Evolutionary conservation across 2,888 invertebrate species (phyloP).

Genomic region (Chrysomela aeneicollis): DNA sequence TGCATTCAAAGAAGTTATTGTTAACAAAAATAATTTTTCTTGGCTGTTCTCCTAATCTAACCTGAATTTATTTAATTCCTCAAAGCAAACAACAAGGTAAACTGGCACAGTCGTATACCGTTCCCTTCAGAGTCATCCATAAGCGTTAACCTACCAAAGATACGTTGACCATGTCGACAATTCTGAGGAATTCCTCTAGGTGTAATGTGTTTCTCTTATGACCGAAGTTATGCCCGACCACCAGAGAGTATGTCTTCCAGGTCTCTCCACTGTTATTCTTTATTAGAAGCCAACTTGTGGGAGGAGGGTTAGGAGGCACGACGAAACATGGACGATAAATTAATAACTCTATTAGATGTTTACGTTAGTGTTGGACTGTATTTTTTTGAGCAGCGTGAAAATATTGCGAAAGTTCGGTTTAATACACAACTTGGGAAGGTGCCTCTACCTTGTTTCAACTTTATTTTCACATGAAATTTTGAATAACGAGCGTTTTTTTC

Average conservation of each 20-base stretch:
- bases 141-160: slow-evolving; percentile 52
- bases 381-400: background rate
- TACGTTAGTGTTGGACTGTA: background rate
- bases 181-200: slow-evolving; percentile 55
- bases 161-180: slow-evolving; percentile 56
- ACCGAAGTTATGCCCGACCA: slow-evolving; percentile 52
- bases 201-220: slow-evolving; percentile 60
- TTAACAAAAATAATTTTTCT: no score
- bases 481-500: no score
- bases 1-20: no score
- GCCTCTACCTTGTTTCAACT: no score
- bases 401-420: background rate
- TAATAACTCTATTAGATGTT: slow-evolving; percentile 25
- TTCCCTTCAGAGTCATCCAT: slow-evolving; percentile 48
- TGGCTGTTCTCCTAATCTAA: no score
- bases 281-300: slow-evolving; percentile 35
- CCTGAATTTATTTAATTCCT: no score
- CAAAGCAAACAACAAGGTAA: no score
- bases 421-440: background rate
- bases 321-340: slow-evolving; percentile 29
- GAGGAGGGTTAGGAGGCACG: slow-evolving; percentile 10
- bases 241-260: slow-evolving; percentile 45
- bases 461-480: no score
- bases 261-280: slow-evolving; percentile 38
- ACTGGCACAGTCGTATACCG: no score